Percentiles rank a stretch among this genome's conserved stretches.
Evolutionary conservation across 1,140 invertebrate species (phyloP).

Genomic region (Gryon sp.): DNA sequence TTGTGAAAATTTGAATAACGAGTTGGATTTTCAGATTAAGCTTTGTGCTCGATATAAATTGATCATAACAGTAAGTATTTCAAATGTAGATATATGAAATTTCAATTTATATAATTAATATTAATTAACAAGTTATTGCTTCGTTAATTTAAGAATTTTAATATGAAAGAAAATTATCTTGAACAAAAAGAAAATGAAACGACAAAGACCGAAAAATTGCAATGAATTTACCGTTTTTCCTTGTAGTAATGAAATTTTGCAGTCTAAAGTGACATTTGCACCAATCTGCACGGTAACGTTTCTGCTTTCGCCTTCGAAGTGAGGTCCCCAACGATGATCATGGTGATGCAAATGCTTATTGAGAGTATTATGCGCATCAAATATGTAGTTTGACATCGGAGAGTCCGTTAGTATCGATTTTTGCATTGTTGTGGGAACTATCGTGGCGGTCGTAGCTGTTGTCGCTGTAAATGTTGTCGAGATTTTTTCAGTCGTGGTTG

Average conservation of each 20-base stretch:
- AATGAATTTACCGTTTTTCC: constrained; percentile 91
- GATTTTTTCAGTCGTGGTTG: constrained; percentile 35
- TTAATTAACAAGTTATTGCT: too few species aligned
- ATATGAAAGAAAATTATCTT: too few species aligned
- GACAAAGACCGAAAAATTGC: neutral
- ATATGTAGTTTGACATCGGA: constrained; percentile 86
- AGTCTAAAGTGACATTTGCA: constrained; percentile 88
- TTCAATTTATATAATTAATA: too few species aligned
- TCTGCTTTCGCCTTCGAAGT: constrained; percentile 84
- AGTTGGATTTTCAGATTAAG: too few species aligned
- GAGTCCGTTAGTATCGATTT: constrained; percentile 80
- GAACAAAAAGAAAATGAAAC: too few species aligned
- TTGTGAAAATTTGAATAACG: too few species aligned
- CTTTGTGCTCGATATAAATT: too few species aligned
- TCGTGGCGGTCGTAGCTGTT: constrained; percentile 24
- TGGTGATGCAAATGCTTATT: constrained; percentile 85
- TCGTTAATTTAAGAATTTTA: too few species aligned
- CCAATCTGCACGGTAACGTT: constrained; percentile 91
- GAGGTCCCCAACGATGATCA: constrained; percentile 85
- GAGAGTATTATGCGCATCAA: constrained; percentile 83
- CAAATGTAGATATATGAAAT: too few species aligned
- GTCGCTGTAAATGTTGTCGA: constrained; percentile 61
- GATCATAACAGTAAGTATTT: too few species aligned
- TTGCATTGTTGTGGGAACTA: constrained; percentile 63
- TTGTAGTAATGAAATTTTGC: constrained; percentile 89